Conservation (phyloP, 1,140 invertebrate genomes). For the Cryptotermes secundus region DNA sequence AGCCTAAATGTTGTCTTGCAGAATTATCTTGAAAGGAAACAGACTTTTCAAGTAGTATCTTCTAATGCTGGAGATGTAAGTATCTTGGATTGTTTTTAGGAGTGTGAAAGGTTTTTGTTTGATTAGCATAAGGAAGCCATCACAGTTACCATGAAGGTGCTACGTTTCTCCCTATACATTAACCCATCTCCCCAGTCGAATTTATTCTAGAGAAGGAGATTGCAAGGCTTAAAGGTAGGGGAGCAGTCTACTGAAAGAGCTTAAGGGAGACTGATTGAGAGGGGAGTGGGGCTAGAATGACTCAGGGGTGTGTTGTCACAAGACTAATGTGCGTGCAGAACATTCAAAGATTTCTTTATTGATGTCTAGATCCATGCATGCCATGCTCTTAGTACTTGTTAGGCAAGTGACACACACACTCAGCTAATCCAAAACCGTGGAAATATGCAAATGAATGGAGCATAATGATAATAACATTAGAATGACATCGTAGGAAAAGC, state of each 20-base stretch:
- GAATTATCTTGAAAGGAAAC: background rate
- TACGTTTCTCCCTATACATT: background rate
- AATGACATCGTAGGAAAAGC: no score
- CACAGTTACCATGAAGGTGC: background rate
- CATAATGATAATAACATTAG: no score
- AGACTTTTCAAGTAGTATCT: background rate
- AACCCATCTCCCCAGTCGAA: background rate
- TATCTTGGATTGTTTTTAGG: background rate
- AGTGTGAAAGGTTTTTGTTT: background rate
- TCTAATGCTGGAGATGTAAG: background rate
- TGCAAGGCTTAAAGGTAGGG: slow-evolving; percentile 10
- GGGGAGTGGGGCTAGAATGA: background rate
- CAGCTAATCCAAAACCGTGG: no score
- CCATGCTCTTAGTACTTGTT: no score
- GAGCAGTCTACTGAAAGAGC: background rate
- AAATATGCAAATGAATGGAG: no score
- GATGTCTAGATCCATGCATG: no score
- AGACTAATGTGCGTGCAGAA: no score
- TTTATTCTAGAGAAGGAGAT: background rate
- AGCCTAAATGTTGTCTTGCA: no score
- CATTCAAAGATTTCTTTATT: no score
- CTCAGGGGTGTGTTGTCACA: background rate
- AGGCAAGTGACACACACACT: no score
- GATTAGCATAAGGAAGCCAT: slow-evolving; percentile 16
- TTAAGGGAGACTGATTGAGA: slow-evolving; percentile 7